phyloP scores from a whole-genome alignment of 2,113 vertebrate species.

The Megaceryle maxima region DNA sequence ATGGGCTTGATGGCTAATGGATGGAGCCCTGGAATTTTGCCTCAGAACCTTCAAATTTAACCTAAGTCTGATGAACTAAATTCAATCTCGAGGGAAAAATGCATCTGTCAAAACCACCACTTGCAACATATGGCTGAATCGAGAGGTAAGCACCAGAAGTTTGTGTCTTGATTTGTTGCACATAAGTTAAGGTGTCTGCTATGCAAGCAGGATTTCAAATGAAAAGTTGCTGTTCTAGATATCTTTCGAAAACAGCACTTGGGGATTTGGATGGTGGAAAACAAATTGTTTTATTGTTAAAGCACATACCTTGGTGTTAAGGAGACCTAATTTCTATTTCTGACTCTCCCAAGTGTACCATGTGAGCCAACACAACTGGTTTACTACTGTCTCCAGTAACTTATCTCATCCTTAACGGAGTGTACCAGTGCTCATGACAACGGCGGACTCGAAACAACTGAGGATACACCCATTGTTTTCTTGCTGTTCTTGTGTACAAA shows the following conservation, averaged over 20 bases:
- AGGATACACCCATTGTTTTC: background rate
- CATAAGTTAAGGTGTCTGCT: background rate
- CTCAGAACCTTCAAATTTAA: conserved; percentile 57
- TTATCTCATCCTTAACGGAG: background rate
- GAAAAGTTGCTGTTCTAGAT: background rate
- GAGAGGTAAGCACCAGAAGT: background rate
- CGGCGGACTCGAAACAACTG: background rate
- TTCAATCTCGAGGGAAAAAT: conserved; percentile 39
- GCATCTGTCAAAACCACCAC: conserved; percentile 41
- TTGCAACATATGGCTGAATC: background rate
- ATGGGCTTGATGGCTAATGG: conserved; percentile 20
- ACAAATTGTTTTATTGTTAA: background rate
- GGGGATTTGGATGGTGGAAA: background rate
- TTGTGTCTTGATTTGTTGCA: background rate
- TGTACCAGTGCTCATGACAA: accelerated
- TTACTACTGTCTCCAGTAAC: background rate
- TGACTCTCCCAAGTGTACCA: background rate
- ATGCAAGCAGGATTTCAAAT: background rate
- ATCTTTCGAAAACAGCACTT: background rate
- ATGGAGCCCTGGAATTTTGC: conserved; percentile 45
- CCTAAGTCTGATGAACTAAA: conserved; percentile 39
- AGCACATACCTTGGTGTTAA: background rate
- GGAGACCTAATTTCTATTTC: background rate
- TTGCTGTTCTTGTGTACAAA: background rate
- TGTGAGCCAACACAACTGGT: background rate